phyloP scores from a whole-genome alignment of 2,888 invertebrate genomes.

The Mesopsocus fuscifrons region DNA sequence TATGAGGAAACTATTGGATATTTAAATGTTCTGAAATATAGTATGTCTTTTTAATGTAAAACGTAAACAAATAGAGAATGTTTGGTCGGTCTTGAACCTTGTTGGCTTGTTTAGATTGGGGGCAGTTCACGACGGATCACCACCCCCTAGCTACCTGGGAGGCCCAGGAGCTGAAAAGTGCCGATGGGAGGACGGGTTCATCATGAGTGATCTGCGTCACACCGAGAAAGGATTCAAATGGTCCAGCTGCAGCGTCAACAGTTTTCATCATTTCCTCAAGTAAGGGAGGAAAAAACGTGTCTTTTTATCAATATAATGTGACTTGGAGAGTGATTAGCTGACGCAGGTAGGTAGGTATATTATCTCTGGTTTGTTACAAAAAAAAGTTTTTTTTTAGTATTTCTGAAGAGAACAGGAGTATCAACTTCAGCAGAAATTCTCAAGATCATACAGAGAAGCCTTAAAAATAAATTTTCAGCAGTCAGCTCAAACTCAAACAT shows the following conservation, averaged over 20 bases:
- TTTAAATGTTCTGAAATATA: too few species aligned
- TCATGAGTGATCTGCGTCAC: constrained; percentile 86
- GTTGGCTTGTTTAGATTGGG: constrained; percentile 61
- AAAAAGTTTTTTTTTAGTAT: neutral
- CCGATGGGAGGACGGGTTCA: constrained; percentile 90
- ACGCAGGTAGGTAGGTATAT: neutral
- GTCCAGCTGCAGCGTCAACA: constrained; percentile 82
- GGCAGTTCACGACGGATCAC: constrained; percentile 91
- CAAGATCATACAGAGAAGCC: too few species aligned
- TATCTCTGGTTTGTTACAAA: neutral
- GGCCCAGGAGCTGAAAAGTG: constrained; percentile 90
- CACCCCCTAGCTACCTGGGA: constrained; percentile 82
- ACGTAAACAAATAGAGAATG: too few species aligned
- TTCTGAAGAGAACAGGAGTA: neutral
- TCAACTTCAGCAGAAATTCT: constrained; percentile 1
- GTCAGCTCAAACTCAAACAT: too few species aligned
- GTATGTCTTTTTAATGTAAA: too few species aligned
- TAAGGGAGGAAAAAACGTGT: constrained; percentile 30
- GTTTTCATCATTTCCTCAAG: constrained; percentile 91
- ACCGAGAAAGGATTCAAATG: constrained; percentile 89
- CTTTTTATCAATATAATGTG: too few species aligned
- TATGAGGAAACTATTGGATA: too few species aligned
- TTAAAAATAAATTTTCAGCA: too few species aligned
- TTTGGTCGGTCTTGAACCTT: too few species aligned
- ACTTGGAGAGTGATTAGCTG: neutral